These are phyloP conservation scores for Argopecten irradians DNA, from an alignment of 1,140 invertebrate species.

Conservation along the genomic window DNA sequence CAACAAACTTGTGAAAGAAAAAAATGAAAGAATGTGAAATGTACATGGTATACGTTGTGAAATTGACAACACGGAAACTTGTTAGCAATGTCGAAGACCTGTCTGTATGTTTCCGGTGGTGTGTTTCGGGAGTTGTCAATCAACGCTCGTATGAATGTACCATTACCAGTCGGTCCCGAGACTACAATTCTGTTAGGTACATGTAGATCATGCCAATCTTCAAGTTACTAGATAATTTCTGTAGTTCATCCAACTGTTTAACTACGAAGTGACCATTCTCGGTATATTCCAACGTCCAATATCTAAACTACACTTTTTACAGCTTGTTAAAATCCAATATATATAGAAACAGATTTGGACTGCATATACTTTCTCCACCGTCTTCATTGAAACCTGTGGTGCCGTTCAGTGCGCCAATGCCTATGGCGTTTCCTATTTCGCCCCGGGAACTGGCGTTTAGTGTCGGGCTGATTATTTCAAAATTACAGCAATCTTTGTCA, in stretches of 20 bases:
- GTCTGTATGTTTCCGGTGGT: background rate
- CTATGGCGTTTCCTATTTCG: background rate
- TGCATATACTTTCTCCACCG: background rate
- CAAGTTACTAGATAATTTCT: background rate
- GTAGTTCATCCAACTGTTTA: background rate
- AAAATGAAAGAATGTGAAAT: slow-evolving; percentile 13
- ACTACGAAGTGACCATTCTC: background rate
- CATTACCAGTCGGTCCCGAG: background rate
- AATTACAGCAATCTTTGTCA: slow-evolving; percentile 2
- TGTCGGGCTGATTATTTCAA: background rate
- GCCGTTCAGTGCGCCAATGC: background rate
- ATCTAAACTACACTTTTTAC: no score
- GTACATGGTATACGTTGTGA: background rate
- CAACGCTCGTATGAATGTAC: background rate
- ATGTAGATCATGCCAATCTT: background rate
- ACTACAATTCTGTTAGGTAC: background rate
- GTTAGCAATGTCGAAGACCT: background rate
- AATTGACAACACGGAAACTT: background rate
- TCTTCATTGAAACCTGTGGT: background rate
- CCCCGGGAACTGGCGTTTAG: background rate
- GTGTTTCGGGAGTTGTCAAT: background rate
- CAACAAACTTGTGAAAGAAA: background rate
- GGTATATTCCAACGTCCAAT: background rate
- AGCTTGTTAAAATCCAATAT: background rate
- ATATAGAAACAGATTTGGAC: background rate